Base-by-base conservation (phyloP, 2,113 vertebrate genomes). In the Geothlypis trichas region DNA sequence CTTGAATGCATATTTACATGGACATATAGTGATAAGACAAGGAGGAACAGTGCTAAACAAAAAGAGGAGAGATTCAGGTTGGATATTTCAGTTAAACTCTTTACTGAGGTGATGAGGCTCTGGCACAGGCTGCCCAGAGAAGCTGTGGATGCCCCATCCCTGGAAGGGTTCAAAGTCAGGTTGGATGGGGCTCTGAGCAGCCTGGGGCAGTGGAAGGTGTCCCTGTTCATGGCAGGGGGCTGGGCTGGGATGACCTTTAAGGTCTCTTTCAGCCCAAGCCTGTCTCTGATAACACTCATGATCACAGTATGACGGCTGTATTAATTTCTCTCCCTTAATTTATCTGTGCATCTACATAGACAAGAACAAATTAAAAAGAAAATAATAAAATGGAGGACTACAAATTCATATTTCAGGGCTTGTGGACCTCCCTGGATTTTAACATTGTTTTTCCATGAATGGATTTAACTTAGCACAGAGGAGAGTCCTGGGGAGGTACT, bases 401-500 rank as follows among this genome's bases (percentile, higher is more conserved):
- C 2, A 41, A 67, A 61, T 16, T 39, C 27, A 31, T 33, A 30
- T 59, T 83, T 77, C 44, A 80, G 59, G 15, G 52, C 10, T 44
- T 35, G 46, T 6, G 26, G 2, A 47, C 13, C 8, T 47, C 17
- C 30, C 35, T 49, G 31, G 31, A 61, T 44, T 91, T 87, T 27
- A 62, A 28, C 5, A 10, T 1, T 18, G 5, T 22, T 83, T 54
- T 76, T 73, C 15, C 24, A n/a, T 15, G 1, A 6, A 5, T 84
- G 58, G 15, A 57, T 90, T 82, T 79, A 68, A 15, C 24, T 33
- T 0, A 0, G 30, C 47, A 37, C 19, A 41, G 0, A 13, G 10
- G 8, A n/a, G n/a, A 73, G 10, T 21, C 28, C 18, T 41, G 24
- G 12, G 41, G 27, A 72, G 30, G 10, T 24, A 1, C 15, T 28